Evolutionary conservation across 2,797 vertebrate species (phyloP).

Genomic region (Novumbra hubbsi): DNA sequence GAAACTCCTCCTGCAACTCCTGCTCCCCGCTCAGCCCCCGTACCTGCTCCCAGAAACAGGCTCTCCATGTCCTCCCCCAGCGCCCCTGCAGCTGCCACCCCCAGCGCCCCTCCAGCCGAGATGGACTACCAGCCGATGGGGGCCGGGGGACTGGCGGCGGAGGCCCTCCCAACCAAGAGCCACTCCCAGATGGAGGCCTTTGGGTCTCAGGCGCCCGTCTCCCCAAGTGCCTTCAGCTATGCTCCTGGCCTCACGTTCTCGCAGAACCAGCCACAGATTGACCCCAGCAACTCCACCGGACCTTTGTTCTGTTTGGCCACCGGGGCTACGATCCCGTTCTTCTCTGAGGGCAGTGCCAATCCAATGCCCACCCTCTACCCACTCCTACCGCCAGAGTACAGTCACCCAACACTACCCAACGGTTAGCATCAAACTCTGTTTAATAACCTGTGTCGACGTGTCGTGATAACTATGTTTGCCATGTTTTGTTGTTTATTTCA

Average conservation of each 20-base stretch:
- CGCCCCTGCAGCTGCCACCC: conserved; percentile 79
- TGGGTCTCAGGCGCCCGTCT: conserved; percentile 44
- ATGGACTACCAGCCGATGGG: conserved; percentile 52
- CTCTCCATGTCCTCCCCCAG: conserved; percentile 62
- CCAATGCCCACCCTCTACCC: conserved; percentile 67
- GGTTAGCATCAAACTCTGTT: conserved; percentile 72
- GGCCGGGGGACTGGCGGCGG: conserved; percentile 41
- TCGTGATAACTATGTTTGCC: not conserved
- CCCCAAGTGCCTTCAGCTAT: conserved; percentile 71
- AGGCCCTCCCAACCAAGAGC: conserved; percentile 78
- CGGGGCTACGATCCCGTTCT: conserved; percentile 77
- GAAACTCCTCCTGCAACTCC: conserved; percentile 9
- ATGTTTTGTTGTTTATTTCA: not conserved
- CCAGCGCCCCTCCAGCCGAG: conserved; percentile 84
- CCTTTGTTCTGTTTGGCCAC: conserved; percentile 71
- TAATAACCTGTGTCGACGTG: not conserved
- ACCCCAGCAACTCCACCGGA: conserved; percentile 44
- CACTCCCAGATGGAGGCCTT: conserved; percentile 79
- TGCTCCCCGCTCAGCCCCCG: conserved; percentile 36
- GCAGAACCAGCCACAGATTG: conserved; percentile 52
- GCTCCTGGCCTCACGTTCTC: conserved; percentile 79
- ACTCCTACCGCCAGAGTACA: conserved; percentile 83
- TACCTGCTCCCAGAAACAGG: conserved; percentile 58
- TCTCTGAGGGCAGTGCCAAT: conserved; percentile 62
- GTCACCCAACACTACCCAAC: conserved; percentile 77